Evolutionary conservation across 2,888 invertebrate genomes (phyloP).

Genomic region (Chydorus sphaericus): DNA sequence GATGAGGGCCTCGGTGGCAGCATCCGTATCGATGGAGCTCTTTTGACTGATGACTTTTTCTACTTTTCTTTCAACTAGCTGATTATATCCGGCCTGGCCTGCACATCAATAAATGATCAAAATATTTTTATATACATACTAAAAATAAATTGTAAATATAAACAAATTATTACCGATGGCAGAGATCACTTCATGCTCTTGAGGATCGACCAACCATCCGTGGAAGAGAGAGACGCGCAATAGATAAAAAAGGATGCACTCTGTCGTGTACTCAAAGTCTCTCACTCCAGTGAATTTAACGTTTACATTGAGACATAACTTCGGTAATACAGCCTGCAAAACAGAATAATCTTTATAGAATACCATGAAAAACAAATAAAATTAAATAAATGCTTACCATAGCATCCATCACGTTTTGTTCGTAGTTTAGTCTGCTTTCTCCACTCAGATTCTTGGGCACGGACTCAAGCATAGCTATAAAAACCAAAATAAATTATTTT

Average conservation of each 20-base stretch:
- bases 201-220: conserved; percentile 41
- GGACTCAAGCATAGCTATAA: conserved; percentile 32
- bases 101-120: not conserved
- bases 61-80: too few relatives aligned
- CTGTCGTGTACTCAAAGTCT: conserved; percentile 40
- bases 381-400: conserved; percentile 36
- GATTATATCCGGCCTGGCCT: conserved; percentile 33
- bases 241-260: conserved; percentile 39
- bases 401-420: conserved; percentile 40
- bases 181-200: conserved; percentile 24
- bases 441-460: conserved; percentile 31
- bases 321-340: conserved; percentile 35
- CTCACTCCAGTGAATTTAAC: conserved; percentile 33
- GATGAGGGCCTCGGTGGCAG: conserved; percentile 26
- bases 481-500: too few relatives aligned
- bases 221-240: conserved; percentile 38
- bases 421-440: conserved; percentile 31
- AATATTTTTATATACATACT: not conserved
- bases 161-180: conserved; percentile 27
- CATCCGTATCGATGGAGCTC: conserved; percentile 25
- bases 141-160: conserved; percentile 12
- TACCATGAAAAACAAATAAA: too few relatives aligned
- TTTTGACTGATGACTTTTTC: conserved; percentile 36
- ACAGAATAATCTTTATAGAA: too few relatives aligned
- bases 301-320: conserved; percentile 39